Conservation (phyloP, 2,888 invertebrate species). For the Machimus atricapillus region DNA sequence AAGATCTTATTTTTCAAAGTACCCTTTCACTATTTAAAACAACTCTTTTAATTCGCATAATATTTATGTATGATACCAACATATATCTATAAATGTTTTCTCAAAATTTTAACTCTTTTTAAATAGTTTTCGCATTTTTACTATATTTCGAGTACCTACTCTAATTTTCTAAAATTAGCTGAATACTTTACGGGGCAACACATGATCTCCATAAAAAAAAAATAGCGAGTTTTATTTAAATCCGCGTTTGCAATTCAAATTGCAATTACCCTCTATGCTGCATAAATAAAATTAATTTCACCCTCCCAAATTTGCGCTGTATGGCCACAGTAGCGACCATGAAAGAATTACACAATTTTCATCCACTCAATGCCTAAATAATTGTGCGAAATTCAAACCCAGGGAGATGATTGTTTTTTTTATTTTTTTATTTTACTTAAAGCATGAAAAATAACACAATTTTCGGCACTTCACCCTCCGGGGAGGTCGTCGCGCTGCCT, state of each 20-base stretch:
- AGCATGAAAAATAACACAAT: neutral
- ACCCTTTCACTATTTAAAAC: too few relatives aligned
- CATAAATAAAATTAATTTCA: neutral
- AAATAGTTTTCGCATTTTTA: too few relatives aligned
- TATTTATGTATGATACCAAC: too few relatives aligned
- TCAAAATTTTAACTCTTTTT: too few relatives aligned
- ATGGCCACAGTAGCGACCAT: neutral
- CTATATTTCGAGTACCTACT: too few relatives aligned
- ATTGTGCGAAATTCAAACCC: neutral
- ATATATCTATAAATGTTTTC: too few relatives aligned
- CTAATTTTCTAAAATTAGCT: too few relatives aligned
- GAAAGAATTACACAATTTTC: neutral
- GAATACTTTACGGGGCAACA: too few relatives aligned
- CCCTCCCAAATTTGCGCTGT: neutral
- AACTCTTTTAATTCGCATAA: too few relatives aligned
- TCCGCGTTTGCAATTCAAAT: neutral
- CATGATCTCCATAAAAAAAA: too few relatives aligned
- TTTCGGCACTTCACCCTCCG: neutral
- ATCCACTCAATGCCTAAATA: neutral
- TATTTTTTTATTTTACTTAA: neutral
- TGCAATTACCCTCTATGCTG: neutral
- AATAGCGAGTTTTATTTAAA: neutral
- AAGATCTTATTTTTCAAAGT: too few relatives aligned
- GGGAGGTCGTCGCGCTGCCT: neutral
- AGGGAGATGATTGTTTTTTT: neutral